Evolutionary conservation across 2,797 vertebrate species (phyloP).

Genomic region (Cygnus olor): DNA sequence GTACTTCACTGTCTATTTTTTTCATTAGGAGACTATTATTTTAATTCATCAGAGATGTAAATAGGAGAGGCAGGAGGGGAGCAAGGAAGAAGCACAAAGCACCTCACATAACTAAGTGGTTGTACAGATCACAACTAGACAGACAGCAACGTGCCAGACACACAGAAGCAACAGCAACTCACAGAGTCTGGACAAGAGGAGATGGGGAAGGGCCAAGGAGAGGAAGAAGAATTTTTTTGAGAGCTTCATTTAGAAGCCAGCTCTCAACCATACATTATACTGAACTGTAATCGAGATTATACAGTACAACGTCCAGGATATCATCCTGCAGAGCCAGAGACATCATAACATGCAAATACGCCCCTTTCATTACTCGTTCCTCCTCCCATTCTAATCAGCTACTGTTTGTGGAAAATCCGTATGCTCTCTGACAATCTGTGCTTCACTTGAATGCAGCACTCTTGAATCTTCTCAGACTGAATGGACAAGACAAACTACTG

Average conservation of each 20-base stretch:
- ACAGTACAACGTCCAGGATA: background rate
- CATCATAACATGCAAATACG: background rate
- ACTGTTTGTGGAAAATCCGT: background rate
- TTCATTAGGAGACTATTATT: background rate
- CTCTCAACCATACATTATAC: background rate
- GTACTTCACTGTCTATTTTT: background rate
- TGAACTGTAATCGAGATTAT: background rate
- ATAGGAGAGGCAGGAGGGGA: background rate
- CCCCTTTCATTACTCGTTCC: background rate
- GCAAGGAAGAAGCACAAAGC: background rate
- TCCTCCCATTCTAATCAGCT: background rate
- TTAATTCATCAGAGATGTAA: background rate
- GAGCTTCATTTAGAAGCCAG: background rate
- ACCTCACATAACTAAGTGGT: background rate
- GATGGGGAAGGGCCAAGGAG: background rate
- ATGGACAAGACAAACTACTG: background rate
- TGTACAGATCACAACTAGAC: background rate
- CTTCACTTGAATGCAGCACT: background rate
- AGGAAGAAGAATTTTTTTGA: background rate
- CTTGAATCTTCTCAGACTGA: background rate
- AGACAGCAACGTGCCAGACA: background rate
- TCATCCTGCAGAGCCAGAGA: background rate
- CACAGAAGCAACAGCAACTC: rapidly evolving
- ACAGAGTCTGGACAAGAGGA: background rate
- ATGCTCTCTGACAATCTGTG: background rate